These are phyloP conservation scores for Phragmatobia fuliginosa DNA, from an alignment of 2,888 invertebrate genomes.

Conservation along the genomic window DNA sequence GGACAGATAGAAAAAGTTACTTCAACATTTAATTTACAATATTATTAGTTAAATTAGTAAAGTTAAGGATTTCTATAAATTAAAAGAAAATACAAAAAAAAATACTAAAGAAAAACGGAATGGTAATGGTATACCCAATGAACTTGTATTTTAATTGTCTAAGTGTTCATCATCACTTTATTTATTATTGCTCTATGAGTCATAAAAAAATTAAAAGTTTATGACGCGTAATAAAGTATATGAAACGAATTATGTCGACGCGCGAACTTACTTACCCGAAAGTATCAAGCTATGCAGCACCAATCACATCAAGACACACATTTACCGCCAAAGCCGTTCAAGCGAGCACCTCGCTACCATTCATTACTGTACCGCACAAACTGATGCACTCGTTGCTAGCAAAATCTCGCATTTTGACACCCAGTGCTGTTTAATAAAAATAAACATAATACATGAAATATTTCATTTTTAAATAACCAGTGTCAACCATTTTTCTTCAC, in stretches of 20 bases:
- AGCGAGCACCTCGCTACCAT: conserved; percentile 80
- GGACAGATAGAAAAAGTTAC: no score
- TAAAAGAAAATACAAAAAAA: no score
- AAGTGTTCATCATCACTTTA: neutral
- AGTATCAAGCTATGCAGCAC: conserved; percentile 70
- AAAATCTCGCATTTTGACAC: conserved; percentile 29
- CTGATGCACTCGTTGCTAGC: conserved; percentile 78
- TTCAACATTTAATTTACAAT: no score
- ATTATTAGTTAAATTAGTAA: no score
- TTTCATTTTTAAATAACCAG: conserved; percentile 48
- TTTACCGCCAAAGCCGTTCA: conserved; percentile 82
- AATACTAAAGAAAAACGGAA: no score
- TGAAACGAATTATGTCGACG: neutral
- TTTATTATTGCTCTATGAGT: no score
- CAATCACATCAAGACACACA: conserved; percentile 77
- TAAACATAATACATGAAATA: conserved; percentile 41
- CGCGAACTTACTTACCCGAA: conserved; percentile 38
- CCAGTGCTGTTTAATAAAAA: conserved; percentile 5
- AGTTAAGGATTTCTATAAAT: no score
- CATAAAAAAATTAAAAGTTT: neutral
- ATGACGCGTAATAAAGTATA: neutral
- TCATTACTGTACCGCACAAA: conserved; percentile 79
- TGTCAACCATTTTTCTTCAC: conserved; percentile 17
- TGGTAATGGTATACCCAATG: no score
- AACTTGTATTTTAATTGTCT: neutral